A percentile compares a stretch with the other conserved stretches of the same genome.
Evolutionary conservation across 2,888 invertebrate species (phyloP).

Genomic region (Dusona sp.): DNA sequence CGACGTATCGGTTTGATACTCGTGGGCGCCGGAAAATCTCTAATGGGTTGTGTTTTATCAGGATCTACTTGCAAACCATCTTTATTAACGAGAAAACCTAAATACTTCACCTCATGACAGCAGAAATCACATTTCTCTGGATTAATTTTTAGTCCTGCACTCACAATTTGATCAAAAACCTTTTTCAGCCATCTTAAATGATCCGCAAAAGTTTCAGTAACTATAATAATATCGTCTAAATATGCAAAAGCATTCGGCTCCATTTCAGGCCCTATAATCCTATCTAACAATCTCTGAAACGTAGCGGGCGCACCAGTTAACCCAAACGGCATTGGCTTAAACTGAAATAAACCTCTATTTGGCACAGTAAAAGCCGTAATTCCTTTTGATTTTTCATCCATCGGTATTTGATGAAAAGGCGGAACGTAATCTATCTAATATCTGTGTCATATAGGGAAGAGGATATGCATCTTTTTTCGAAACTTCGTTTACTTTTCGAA

Average conservation of each 20-base stretch:
- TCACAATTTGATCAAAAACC: constrained; percentile 62
- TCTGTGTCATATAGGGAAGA: too few relatives aligned
- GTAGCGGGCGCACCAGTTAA: constrained; percentile 22
- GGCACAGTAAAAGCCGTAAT: constrained; percentile 78
- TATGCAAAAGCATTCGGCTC: constrained; percentile 42
- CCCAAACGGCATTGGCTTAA: constrained; percentile 74
- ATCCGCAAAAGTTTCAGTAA: constrained; percentile 32
- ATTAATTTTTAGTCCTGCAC: constrained; percentile 73
- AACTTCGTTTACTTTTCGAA: too few relatives aligned
- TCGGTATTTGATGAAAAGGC: too few relatives aligned
- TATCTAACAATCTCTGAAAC: constrained; percentile 75
- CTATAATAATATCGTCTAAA: constrained; percentile 16
- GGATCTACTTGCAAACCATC: constrained; percentile 12
- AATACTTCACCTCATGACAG: constrained; percentile 64
- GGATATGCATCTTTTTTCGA: too few relatives aligned
- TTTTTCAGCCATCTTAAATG: constrained; percentile 53
- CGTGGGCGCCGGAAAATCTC: too few relatives aligned
- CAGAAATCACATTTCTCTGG: constrained; percentile 72
- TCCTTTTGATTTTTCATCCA: constrained; percentile 64
- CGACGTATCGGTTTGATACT: too few relatives aligned
- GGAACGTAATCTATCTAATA: too few relatives aligned
- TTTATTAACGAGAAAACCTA: constrained; percentile 73
- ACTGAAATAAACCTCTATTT: constrained; percentile 70
- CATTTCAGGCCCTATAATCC: constrained; percentile 69
- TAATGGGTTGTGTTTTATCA: too few relatives aligned